Conservation (phyloP, 2,113 vertebrate genomes). For the Dasyurus viverrinus region DNA sequence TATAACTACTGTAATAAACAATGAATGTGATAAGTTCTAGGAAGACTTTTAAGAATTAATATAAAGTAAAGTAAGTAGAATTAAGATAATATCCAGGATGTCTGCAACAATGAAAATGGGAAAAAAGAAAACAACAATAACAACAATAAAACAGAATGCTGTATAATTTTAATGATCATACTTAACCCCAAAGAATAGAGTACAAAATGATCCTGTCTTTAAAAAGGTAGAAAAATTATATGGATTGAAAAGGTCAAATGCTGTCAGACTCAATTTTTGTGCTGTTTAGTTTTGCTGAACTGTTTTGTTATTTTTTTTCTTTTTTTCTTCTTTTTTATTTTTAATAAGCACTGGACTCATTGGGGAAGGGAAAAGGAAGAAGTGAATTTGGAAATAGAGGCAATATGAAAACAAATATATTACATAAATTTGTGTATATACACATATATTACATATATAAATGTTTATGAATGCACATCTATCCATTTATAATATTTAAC, state of each 20-base stretch:
- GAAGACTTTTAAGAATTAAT: neutral
- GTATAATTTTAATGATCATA: neutral
- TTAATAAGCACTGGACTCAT: neutral
- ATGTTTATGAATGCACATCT: too few relatives aligned
- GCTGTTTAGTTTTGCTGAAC: neutral
- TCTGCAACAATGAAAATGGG: neutral
- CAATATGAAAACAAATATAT: neutral
- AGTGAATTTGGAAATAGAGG: neutral
- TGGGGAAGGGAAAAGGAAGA: neutral
- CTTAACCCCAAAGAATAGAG: neutral
- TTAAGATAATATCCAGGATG: neutral
- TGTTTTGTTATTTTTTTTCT: neutral
- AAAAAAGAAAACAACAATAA: neutral
- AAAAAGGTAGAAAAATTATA: neutral
- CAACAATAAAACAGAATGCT: neutral
- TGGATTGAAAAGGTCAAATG: neutral
- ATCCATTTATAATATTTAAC: neutral
- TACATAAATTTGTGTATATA: too few relatives aligned
- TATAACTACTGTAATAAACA: neutral
- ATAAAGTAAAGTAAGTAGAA: neutral
- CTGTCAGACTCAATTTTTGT: neutral
- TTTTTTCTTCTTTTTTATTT: neutral
- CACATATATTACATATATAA: too few relatives aligned
- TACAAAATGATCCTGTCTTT: neutral
- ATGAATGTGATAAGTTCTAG: neutral